phyloP scores from a whole-genome alignment of 64 coral and sea anemone genomes.

The Exaiptasia diaphana region DNA sequence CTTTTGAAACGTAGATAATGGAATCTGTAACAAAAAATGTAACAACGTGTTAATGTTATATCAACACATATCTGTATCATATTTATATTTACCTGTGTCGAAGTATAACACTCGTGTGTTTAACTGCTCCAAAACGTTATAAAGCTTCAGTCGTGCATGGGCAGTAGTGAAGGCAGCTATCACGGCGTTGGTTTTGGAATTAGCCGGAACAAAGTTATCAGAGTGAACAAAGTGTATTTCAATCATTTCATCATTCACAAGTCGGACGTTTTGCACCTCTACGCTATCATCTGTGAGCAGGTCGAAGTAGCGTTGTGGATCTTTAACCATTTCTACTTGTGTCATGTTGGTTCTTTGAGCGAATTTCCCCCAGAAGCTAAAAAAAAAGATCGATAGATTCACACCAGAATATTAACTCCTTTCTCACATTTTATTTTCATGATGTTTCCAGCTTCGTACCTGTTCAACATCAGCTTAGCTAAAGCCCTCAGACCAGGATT shows the following conservation, averaged over 20 bases:
- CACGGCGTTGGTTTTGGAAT: not conserved
- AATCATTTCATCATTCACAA: slow-evolving; percentile 49
- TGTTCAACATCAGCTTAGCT: slow-evolving; percentile 23
- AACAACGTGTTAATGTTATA: too few species aligned
- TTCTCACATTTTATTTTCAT: not conserved
- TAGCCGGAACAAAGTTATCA: not conserved
- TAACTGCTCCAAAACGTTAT: slow-evolving; percentile 3
- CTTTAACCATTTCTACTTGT: slow-evolving; percentile 17
- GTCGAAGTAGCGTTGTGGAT: not conserved
- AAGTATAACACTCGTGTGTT: not conserved
- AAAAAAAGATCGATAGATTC: too few species aligned
- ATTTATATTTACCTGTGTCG: slow-evolving; percentile 15
- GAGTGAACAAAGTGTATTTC: slow-evolving; percentile 10
- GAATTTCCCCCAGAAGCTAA: slow-evolving; percentile 18
- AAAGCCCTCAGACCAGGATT: slow-evolving; percentile 17
- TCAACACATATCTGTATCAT: not conserved
- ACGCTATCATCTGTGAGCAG: not conserved
- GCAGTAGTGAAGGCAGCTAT: slow-evolving; percentile 36
- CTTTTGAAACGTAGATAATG: slow-evolving; percentile 13
- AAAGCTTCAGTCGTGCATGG: slow-evolving; percentile 30
- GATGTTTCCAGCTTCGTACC: too few species aligned
- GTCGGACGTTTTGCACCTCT: not conserved
- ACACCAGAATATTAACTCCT: not conserved
- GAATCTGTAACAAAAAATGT: slow-evolving; percentile 13
- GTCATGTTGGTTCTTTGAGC: slow-evolving; percentile 17